Evolutionary conservation across 2,797 vertebrate genomes (phyloP), one percentile per base, ranked within the genome.

Genomic region (Gymnopithys bicolor): DNA sequence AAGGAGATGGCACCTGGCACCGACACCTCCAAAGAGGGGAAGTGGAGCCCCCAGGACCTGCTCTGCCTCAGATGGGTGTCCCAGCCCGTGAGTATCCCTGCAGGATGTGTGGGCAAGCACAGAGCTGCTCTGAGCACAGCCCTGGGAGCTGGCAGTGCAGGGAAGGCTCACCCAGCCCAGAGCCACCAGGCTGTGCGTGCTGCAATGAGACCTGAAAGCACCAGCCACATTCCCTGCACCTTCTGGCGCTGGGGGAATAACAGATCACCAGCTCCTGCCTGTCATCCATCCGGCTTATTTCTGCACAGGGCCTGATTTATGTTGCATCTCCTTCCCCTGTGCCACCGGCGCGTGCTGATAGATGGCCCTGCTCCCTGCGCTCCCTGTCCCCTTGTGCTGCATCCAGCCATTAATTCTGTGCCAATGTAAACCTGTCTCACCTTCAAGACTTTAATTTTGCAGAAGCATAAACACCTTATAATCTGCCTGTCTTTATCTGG

Each of bases 381-480:
- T 79, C 33, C 18, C 94, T 92, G 94, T 96, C 95, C 94, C 94
- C 89, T 94, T 63, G 81, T 10, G 89, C 90, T 94, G 88, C 90
- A 90, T 60, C 90, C 91, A 93, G 30, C 91, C 95, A 96, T 96
- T 94, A 94, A 95, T 97, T 91, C 92, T 96, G 85, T 87, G 79
- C 88, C 96, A 92, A 48, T 90, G 94, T 96, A 97, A 97, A 96
- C 94, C 95, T 95, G 95, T 94, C 96, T 96, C 13, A 11, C 87
- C 85, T 96, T 94, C 87, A 79, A 83, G 94, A 95, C 94, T 95
- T 96, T 92, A 95, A 96, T 96, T 96, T 91, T 92, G 93, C 91
- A 87, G 81, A 91, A 87, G 83, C 85, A 93, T 95, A 97, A 96
- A 93, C 92, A 95, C 94, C 93, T 96, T 93, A 92, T 94, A 92